Evolutionary conservation across 2,888 invertebrate genomes (phyloP), one percentile per base, ranked within the genome.

Genomic region (Poecilobothrus nobilitatus): DNA sequence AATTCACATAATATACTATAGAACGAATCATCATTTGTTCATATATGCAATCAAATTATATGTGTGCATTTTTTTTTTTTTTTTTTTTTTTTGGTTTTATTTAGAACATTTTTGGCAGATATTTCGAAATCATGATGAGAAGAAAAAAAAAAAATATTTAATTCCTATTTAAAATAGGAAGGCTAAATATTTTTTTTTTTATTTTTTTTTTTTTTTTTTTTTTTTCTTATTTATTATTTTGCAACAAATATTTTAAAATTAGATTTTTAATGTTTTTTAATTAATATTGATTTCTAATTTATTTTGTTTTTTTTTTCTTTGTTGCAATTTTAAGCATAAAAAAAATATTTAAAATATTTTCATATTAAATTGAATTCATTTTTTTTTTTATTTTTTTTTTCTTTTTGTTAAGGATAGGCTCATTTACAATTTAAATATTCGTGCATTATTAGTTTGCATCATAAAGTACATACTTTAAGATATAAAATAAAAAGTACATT

Each of bases 101-200:
- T 53, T 53, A 53, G 53, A 53, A 53, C 53, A 53, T 53, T 53
- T 53, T 53, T 53, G 53, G 53, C 53, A 53, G 53, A 53, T 53
- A 53, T 53, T 53, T 53, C 53, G 53, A 53, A 53, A 53, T 53
- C 53, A 53, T 53, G 53, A 8, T 53, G 53, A 53, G 53, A 53
- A 37, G 2, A 53, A 53, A 15, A n/a, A 15, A 53, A 53, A 53
- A 6, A 53, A 53, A 2, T 12, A 53, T 18, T 53, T 53, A 53
- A 53, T 53, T 53, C 53, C 53, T 53, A 53, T 53, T 53, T 53
- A 53, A 53, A 53, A 53, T 41, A 53, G 53, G 53, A 53, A 53
- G 53, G 53, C 53, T 53, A 53, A 6, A 53, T 53, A 12, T 53
- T 53, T 53, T 53, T 53, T 53, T n/a, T n/a, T n/a, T n/a, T n/a